Percentiles rank a stretch among this genome's conserved stretches.
Conservation (phyloP, 2,888 invertebrate genomes). For the Nomada fucata region DNA sequence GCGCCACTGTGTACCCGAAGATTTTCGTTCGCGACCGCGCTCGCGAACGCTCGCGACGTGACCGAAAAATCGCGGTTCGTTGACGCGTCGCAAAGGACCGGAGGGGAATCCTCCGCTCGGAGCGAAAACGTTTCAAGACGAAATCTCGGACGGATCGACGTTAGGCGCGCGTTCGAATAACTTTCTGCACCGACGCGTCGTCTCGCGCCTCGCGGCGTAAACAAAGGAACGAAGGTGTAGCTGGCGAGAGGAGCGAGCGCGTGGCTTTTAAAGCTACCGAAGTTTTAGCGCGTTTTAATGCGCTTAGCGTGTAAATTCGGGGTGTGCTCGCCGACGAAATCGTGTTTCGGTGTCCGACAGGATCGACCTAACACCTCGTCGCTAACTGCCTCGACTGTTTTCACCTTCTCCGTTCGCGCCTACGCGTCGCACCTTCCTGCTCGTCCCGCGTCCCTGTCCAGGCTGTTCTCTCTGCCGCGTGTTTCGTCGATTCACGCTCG, state of each 20-base stretch:
- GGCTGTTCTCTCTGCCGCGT: slow-evolving; percentile 21
- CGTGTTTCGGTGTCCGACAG: slow-evolving; percentile 37
- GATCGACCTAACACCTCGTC: slow-evolving; percentile 74
- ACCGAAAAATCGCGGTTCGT: slow-evolving; percentile 37
- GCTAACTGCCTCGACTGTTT: slow-evolving; percentile 75
- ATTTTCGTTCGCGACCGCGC: slow-evolving; percentile 16
- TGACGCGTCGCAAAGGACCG: slow-evolving; percentile 19
- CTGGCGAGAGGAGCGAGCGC: slow-evolving; percentile 28
- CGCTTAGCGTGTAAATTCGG: slow-evolving; percentile 68
- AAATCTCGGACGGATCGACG: slow-evolving; percentile 23
- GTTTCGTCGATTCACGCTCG: slow-evolving; percentile 67
- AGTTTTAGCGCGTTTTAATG: slow-evolving; percentile 63
- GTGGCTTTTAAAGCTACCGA: slow-evolving; percentile 64
- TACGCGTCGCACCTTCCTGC: slow-evolving; percentile 39
- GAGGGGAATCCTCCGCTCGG: background rate
- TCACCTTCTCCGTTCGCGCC: slow-evolving; percentile 65
- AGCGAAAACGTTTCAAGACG: background rate
- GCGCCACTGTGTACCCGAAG: slow-evolving; percentile 5
- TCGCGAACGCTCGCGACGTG: slow-evolving; percentile 35
- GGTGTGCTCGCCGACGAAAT: slow-evolving; percentile 6
- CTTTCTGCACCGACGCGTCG: slow-evolving; percentile 15
- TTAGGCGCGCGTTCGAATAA: slow-evolving; percentile 4
- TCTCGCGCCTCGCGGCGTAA: slow-evolving; percentile 37
- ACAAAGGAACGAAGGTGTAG: slow-evolving; percentile 37
- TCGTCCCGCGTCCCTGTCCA: background rate